These are phyloP conservation scores for Microtus ochrogaster DNA, from an alignment of 2,113 vertebrate species.

Conservation along the genomic window DNA sequence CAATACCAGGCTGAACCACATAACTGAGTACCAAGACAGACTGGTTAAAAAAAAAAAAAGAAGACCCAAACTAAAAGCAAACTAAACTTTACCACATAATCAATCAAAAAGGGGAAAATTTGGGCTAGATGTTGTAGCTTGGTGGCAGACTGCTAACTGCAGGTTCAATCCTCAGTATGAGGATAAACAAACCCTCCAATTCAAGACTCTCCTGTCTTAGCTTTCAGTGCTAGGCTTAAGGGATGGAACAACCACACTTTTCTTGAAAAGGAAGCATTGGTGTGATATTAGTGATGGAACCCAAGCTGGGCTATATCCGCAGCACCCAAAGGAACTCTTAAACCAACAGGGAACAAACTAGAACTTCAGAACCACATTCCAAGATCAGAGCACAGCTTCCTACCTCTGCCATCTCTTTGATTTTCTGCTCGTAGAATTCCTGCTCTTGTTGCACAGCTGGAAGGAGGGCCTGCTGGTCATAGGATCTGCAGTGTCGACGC, in stretches of 20 bases:
- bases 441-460: constrained; percentile 92
- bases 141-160: neutral
- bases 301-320: neutral
- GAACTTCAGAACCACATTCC: neutral
- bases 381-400: neutral
- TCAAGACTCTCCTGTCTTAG: neutral
- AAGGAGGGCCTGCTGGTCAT: constrained; percentile 88
- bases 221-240: neutral
- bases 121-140: neutral
- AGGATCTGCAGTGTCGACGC: constrained; percentile 91
- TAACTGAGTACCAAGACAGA: neutral
- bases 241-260: neutral
- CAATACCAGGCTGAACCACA: neutral
- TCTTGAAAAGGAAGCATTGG: neutral
- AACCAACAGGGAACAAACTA: neutral
- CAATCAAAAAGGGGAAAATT: neutral
- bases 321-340: neutral
- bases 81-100: neutral
- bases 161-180: neutral
- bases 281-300: too few relatives aligned
- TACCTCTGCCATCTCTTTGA: constrained; percentile 98
- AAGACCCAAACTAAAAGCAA: neutral
- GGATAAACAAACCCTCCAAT: neutral
- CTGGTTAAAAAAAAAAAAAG: neutral
- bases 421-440: constrained; percentile 95